Evolutionary conservation across 2,113 vertebrate genomes (phyloP).

Genomic region (Colius striatus): DNA sequence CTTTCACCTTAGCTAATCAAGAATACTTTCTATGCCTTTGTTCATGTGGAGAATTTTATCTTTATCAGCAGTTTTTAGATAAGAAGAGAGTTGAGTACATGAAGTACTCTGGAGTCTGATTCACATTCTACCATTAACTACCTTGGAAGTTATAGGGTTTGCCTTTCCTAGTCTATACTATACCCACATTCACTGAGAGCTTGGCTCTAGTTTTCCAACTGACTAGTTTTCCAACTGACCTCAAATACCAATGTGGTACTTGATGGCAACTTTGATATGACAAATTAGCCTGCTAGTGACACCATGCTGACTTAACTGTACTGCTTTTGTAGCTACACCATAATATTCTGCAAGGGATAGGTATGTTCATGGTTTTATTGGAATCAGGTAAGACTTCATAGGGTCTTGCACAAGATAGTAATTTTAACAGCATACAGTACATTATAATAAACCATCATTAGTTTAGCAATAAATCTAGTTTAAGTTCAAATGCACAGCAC

Average conservation of each 20-base stretch:
- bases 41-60: not conserved
- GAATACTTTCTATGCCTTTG: not conserved
- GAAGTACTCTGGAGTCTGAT: not conserved
- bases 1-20: accelerated
- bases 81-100: not conserved
- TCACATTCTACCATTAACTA: not conserved
- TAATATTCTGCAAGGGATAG: not conserved
- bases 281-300: not conserved
- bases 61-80: not conserved
- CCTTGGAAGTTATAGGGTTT: not conserved
- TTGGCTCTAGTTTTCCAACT: no score
- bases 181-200: not conserved
- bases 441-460: not conserved
- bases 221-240: not conserved
- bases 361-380: not conserved
- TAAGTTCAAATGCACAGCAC: not conserved
- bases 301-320: not conserved
- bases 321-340: not conserved
- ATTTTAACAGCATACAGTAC: not conserved
- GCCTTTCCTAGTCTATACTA: not conserved
- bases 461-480: not conserved
- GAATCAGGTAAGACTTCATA: not conserved
- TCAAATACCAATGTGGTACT: not conserved
- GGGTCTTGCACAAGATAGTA: not conserved
- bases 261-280: not conserved